These are phyloP conservation scores for Trissolcus basalis DNA, from an alignment of 1,140 invertebrate genomes.

Conservation along the genomic window DNA sequence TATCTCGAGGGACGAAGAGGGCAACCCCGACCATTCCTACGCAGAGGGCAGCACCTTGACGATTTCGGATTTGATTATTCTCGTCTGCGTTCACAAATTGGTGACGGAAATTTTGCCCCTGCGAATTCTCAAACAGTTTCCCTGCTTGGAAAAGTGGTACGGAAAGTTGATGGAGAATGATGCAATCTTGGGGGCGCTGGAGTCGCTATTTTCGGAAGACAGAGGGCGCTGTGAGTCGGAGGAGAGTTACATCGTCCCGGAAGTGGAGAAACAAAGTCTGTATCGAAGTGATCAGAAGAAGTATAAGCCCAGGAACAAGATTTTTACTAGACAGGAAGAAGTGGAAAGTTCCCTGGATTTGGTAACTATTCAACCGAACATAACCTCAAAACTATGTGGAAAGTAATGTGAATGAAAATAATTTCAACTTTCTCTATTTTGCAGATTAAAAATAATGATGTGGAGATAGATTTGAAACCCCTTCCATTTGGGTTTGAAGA, in stretches of 20 bases:
- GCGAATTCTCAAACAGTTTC: conserved; percentile 77
- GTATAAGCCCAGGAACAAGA: conserved; percentile 83
- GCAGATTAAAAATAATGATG: conserved; percentile 18
- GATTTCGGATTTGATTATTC: conserved; percentile 89
- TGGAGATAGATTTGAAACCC: conserved; percentile 65
- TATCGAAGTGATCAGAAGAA: conserved; percentile 87
- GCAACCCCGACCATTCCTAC: conserved; percentile 80
- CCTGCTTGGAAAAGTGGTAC: conserved; percentile 83
- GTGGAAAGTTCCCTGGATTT: conserved; percentile 81
- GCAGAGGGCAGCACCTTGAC: conserved; percentile 90
- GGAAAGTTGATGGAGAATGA: conserved; percentile 72
- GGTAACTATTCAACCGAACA: no score
- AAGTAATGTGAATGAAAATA: no score
- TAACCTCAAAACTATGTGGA: no score
- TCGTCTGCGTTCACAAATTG: conserved; percentile 83
- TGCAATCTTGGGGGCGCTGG: conserved; percentile 63
- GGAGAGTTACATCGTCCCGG: conserved; percentile 58
- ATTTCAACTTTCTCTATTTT: no score
- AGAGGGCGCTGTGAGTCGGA: background rate
- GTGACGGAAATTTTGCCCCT: conserved; percentile 75
- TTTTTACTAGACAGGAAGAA: conserved; percentile 85
- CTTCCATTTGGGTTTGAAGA: conserved; percentile 73
- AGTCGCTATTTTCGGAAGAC: conserved; percentile 50
- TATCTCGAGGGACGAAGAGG: conserved; percentile 36
- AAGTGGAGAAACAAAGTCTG: conserved; percentile 78